Conservation (phyloP, 2,113 vertebrate genomes). For the Aythya baeri region DNA sequence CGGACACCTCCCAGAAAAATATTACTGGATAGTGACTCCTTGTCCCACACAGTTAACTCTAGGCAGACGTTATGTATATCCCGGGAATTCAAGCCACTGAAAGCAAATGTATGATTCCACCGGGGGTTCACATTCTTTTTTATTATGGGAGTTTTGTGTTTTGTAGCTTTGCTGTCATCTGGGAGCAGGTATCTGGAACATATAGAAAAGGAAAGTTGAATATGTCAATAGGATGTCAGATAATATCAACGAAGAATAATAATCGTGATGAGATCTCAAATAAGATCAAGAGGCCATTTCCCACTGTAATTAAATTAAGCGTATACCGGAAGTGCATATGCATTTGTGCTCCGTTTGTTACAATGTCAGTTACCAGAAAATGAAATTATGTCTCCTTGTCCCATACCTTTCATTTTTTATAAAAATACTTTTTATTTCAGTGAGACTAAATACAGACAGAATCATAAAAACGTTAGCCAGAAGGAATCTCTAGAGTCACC, state of each 20-base stretch:
- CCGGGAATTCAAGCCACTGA: slow-evolving; percentile 85
- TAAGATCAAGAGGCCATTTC: neutral
- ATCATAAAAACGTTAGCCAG: neutral
- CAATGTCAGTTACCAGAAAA: neutral
- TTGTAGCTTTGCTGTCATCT: slow-evolving; percentile 93
- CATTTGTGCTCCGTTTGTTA: neutral
- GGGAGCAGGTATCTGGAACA: slow-evolving; percentile 90
- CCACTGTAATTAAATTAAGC: neutral
- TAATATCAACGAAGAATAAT: neutral
- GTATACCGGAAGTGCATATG: neutral
- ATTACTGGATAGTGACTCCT: slow-evolving; percentile 94
- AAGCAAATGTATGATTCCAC: slow-evolving; percentile 96
- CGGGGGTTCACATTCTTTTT: slow-evolving; percentile 91
- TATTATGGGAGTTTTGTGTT: slow-evolving; percentile 94
- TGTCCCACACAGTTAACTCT: slow-evolving; percentile 97
- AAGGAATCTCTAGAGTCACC: neutral
- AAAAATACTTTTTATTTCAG: neutral
- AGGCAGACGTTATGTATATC: slow-evolving; percentile 91
- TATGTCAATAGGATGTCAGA: neutral
- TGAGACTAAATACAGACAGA: neutral
- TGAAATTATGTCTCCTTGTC: neutral
- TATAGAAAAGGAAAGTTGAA: neutral
- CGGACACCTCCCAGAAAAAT: slow-evolving; percentile 94
- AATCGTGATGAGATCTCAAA: neutral
- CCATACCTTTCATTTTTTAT: neutral